A percentile compares a stretch with the other conserved stretches of the same genome.
Evolutionary conservation across 2,113 vertebrate species (phyloP).

Genomic region (Egretta garzetta): DNA sequence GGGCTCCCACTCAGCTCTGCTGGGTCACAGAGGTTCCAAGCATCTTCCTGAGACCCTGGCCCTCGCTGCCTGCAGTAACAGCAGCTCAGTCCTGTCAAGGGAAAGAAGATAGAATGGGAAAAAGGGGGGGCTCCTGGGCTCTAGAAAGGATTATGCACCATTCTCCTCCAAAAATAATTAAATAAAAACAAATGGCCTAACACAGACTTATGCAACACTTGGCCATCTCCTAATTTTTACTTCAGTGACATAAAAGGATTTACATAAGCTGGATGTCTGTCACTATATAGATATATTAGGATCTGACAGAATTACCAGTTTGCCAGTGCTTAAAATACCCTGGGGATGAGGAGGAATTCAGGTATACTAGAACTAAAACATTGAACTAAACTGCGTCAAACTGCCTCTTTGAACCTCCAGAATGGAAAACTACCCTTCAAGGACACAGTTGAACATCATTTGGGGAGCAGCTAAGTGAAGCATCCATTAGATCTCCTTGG

Average conservation of each 20-base stretch:
- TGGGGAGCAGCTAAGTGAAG: not conserved
- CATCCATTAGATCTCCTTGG: not conserved
- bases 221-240: not conserved
- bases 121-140: not conserved
- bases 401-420: not conserved
- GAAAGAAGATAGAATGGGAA: not conserved
- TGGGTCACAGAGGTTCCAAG: not conserved
- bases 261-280: not conserved
- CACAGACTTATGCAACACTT: not conserved
- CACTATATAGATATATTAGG: not conserved
- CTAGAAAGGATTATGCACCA: accelerated
- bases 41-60: not conserved
- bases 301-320: not conserved
- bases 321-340: not conserved
- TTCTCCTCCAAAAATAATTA: not conserved
- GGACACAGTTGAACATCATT: not conserved
- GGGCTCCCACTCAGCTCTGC: not conserved
- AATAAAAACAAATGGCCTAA: not conserved
- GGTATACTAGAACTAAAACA: not conserved
- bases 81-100: not conserved
- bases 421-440: not conserved
- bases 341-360: not conserved
- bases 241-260: not conserved
- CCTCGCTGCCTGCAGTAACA: not conserved
- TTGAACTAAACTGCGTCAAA: not conserved